Percentiles rank a stretch among this genome's conserved stretches.
These are phyloP conservation scores for Craniophora ligustri DNA, from an alignment of 2,888 invertebrate species.

Conservation along the genomic window DNA sequence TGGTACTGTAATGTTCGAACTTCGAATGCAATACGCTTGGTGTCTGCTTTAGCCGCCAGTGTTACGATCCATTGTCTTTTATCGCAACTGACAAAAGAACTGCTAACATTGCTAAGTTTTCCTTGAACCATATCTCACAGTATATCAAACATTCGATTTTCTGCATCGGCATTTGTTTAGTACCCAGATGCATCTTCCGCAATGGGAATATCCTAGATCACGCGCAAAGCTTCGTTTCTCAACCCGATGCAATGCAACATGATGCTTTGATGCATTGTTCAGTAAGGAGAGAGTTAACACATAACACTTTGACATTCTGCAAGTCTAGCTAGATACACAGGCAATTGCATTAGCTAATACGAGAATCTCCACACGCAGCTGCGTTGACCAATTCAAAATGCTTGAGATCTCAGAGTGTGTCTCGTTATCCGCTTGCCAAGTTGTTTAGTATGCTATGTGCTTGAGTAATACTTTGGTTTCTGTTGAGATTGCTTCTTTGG, in stretches of 20 bases:
- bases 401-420: background rate
- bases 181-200: background rate
- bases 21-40: constrained; percentile 10
- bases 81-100: background rate
- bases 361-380: background rate
- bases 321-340: background rate
- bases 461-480: too few species aligned
- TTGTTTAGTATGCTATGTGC: background rate
- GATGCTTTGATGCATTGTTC: background rate
- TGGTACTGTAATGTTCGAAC: constrained; percentile 18
- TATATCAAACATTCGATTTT: background rate
- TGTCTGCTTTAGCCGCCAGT: constrained; percentile 12
- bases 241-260: background rate
- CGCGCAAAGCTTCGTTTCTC: background rate
- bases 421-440: background rate
- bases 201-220: too few species aligned
- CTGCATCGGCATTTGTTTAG: background rate
- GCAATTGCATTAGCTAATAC: background rate
- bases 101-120: background rate
- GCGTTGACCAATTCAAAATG: background rate
- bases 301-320: background rate
- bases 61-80: constrained; percentile 28
- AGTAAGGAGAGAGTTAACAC: background rate
- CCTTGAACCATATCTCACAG: background rate
- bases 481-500: background rate